A percentile compares a stretch with the other conserved stretches of the same genome.
Evolutionary conservation across 2,888 invertebrate species (phyloP).

Genomic region (Bhutanitis thaidina): DNA sequence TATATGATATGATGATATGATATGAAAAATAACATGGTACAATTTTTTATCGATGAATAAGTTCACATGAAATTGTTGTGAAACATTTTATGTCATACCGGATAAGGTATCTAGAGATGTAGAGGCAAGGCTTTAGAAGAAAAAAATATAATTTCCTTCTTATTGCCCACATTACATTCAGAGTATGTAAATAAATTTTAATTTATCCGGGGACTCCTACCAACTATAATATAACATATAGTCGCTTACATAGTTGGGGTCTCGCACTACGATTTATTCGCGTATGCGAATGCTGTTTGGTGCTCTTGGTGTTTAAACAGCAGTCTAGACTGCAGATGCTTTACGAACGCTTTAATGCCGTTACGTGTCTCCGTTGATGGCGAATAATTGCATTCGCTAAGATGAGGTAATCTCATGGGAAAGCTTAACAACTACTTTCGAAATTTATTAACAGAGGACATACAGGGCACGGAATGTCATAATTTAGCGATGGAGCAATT

Average conservation of each 20-base stretch:
- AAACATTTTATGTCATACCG: no score
- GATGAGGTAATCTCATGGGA: constrained; percentile 24
- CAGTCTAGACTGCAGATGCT: constrained; percentile 38
- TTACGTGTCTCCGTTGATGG: constrained; percentile 31
- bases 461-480: constrained; percentile 4
- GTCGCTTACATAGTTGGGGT: constrained; percentile 5
- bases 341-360: constrained; percentile 37
- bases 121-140: no score
- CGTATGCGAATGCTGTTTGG: constrained; percentile 33
- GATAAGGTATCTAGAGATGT: no score
- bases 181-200: neutral
- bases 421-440: constrained; percentile 18
- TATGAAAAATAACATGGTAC: no score
- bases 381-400: constrained; percentile 26
- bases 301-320: constrained; percentile 33
- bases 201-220: neutral
- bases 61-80: no score
- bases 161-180: no score
- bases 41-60: no score
- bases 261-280: constrained; percentile 34
- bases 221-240: neutral
- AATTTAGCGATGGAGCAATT: constrained; percentile 2
- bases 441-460: constrained; percentile 13
- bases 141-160: no score
- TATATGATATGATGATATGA: no score